phyloP scores from a whole-genome alignment of 2,113 vertebrate genomes.

The Ameiurus melas region DNA sequence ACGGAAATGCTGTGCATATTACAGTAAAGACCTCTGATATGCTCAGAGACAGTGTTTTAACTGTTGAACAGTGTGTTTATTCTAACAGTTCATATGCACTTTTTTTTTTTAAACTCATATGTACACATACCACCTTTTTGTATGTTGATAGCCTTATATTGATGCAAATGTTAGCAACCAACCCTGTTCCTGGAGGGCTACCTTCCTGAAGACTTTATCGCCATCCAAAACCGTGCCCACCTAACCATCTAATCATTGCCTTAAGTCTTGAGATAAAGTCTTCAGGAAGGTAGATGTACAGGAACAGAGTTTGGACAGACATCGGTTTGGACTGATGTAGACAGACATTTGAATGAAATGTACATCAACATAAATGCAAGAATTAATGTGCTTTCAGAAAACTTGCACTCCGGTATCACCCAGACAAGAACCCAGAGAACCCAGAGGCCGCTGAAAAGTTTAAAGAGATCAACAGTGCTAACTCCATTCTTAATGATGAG shows the following conservation, averaged over 20 bases:
- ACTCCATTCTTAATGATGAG: slow-evolving; percentile 81
- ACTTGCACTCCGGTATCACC: slow-evolving; percentile 85
- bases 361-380: neutral
- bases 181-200: too few species aligned
- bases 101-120: neutral
- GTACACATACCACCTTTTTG: neutral
- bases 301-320: too few species aligned
- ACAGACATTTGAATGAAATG: neutral
- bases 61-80: neutral
- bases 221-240: too few species aligned
- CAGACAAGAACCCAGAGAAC: slow-evolving; percentile 87
- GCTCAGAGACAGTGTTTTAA: neutral
- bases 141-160: neutral
- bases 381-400: slow-evolving; percentile 68
- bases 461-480: slow-evolving; percentile 93
- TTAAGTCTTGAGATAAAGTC: too few species aligned
- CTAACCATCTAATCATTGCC: too few species aligned
- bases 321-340: too few species aligned
- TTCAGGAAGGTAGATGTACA: too few species aligned
- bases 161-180: too few species aligned
- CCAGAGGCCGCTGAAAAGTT: slow-evolving; percentile 72
- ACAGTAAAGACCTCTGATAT: neutral
- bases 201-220: too few species aligned
- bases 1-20: neutral
- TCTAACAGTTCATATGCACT: neutral